Percentiles rank a stretch among this genome's conserved stretches.
Evolutionary conservation across 2,113 vertebrate genomes (phyloP).

Genomic region (Podarcis cretensis): DNA sequence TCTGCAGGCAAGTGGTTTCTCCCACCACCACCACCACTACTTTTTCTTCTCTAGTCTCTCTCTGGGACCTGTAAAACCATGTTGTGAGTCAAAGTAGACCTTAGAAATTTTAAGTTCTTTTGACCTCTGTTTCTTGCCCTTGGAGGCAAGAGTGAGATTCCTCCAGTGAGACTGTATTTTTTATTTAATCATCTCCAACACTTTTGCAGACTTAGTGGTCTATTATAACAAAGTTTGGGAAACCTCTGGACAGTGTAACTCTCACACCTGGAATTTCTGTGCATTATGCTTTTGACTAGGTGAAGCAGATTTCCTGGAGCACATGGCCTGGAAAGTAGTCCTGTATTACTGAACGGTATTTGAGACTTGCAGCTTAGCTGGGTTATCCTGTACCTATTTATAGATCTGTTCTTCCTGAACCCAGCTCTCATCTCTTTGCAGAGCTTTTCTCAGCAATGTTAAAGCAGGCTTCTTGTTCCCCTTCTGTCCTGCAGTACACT

Average conservation of each 20-base stretch:
- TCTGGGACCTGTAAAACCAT: neutral
- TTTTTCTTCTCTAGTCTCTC: neutral
- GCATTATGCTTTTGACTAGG: neutral
- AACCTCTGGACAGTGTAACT: neutral
- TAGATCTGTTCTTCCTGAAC: slow-evolving; percentile 47
- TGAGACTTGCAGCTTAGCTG: slow-evolving; percentile 57
- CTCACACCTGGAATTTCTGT: neutral
- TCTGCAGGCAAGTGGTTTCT: neutral
- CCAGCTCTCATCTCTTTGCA: neutral
- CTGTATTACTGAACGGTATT: slow-evolving; percentile 43
- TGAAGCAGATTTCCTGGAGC: slow-evolving; percentile 36
- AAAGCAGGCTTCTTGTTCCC: slow-evolving; percentile 19
- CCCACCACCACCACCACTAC: too few relatives aligned
- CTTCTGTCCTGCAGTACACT: neutral
- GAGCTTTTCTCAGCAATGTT: neutral
- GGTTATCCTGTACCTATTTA: slow-evolving; percentile 73
- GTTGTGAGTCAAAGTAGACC: neutral
- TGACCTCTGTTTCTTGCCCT: neutral
- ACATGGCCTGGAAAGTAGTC: slow-evolving; percentile 32
- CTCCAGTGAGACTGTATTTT: neutral
- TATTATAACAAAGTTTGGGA: neutral
- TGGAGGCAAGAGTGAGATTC: neutral
- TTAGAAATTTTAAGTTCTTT: neutral
- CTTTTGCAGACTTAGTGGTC: neutral
- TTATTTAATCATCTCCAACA: neutral